Evolutionary conservation across 2,113 vertebrate species (phyloP).

Genomic region (Balaenoptera acutorostrata): DNA sequence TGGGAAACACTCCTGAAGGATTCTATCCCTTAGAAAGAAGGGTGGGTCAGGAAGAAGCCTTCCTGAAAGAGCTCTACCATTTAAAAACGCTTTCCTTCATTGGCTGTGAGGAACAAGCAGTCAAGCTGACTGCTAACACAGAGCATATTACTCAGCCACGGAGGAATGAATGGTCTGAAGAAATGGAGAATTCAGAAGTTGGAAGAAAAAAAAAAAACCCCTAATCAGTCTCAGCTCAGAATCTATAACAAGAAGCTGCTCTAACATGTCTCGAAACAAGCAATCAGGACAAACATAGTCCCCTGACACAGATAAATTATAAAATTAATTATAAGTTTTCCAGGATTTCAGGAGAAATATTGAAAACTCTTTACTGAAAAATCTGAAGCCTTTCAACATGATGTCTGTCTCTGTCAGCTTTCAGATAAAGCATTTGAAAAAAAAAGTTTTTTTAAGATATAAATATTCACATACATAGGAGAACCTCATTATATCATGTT

Average conservation of each 20-base stretch:
- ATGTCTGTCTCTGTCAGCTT: slow-evolving; percentile 40
- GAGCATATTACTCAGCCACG: background rate
- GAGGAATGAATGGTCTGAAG: background rate
- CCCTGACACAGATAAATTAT: slow-evolving; percentile 20
- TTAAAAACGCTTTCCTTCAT: background rate
- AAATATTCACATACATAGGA: slow-evolving; percentile 48
- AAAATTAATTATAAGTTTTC: slow-evolving; percentile 56
- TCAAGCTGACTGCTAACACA: background rate
- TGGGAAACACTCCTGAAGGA: background rate
- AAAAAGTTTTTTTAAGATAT: background rate
- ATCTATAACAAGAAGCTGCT: background rate
- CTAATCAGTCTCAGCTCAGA: background rate
- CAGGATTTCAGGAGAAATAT: slow-evolving; percentile 41
- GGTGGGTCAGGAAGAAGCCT: background rate
- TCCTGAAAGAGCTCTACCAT: background rate
- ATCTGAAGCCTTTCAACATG: slow-evolving; percentile 42
- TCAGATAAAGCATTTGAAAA: slow-evolving; percentile 32
- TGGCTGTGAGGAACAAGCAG: background rate
- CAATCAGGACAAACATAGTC: background rate
- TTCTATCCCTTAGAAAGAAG: background rate
- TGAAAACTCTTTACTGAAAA: slow-evolving; percentile 38
- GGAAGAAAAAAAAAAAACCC: background rate
- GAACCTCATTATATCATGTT: slow-evolving; percentile 41
- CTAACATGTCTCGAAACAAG: background rate
- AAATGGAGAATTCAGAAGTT: background rate